Percentiles rank a stretch among this genome's conserved stretches.
phyloP scores from a whole-genome alignment of 2,888 invertebrate species.

The Caenorhabditis sp. region DNA sequence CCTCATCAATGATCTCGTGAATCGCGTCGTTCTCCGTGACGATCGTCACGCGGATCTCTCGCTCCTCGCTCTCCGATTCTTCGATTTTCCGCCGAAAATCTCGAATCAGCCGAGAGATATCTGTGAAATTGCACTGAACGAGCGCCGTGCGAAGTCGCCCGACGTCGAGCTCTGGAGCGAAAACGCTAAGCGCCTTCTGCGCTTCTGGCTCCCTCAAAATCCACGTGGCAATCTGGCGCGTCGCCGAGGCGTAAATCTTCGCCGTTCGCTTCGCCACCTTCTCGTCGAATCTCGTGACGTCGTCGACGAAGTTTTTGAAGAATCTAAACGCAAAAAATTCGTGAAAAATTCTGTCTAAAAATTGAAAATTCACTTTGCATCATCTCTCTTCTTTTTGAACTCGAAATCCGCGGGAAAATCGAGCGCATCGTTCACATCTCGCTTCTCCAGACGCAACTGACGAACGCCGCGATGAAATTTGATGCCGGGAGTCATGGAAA shows the following conservation, averaged over 20 bases:
- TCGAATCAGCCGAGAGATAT: slow-evolving; percentile 35
- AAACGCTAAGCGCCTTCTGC: slow-evolving; percentile 14
- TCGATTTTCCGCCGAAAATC: slow-evolving; percentile 35
- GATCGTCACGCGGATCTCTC: not conserved
- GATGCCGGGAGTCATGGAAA: slow-evolving; percentile 44
- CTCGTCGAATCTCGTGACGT: slow-evolving; percentile 52
- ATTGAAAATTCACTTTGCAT: slow-evolving; percentile 14
- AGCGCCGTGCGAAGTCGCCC: slow-evolving; percentile 53
- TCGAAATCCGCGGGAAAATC: slow-evolving; percentile 37
- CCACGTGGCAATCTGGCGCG: slow-evolving; percentile 26
- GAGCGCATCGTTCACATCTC: slow-evolving; percentile 4
- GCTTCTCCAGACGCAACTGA: slow-evolving; percentile 15
- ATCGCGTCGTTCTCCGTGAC: slow-evolving; percentile 47
- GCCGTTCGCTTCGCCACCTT: slow-evolving; percentile 35
- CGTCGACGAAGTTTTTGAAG: slow-evolving; percentile 45
- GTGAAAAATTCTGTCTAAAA: too few relatives aligned
- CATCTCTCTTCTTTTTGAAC: not conserved
- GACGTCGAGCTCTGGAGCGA: slow-evolving; percentile 8
- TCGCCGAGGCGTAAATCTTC: slow-evolving; percentile 36
- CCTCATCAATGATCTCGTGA: slow-evolving; percentile 50
- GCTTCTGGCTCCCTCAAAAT: not conserved
- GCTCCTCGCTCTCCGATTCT: not conserved
- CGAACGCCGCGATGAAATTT: slow-evolving; percentile 30
- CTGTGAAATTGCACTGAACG: slow-evolving; percentile 70
- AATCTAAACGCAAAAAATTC: too few relatives aligned